phyloP scores from a whole-genome alignment of 2,113 vertebrate genomes.

The Mesitornis unicolor region DNA sequence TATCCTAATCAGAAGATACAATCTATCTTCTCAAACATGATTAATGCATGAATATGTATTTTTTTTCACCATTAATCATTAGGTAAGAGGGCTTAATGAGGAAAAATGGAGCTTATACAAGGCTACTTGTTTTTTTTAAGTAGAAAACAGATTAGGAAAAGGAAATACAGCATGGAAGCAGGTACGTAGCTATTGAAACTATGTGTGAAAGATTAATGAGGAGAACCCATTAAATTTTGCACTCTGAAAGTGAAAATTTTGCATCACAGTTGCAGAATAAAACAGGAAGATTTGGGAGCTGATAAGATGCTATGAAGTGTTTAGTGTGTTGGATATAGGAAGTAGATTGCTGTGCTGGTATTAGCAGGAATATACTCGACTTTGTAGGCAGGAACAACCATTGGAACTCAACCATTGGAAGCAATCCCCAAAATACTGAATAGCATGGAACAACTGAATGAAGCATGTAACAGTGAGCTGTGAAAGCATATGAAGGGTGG shows the following conservation, averaged over 20 bases:
- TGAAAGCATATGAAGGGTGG: neutral
- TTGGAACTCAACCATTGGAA: neutral
- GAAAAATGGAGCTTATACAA: neutral
- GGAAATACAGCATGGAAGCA: neutral
- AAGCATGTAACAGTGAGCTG: neutral
- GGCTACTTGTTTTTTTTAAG: neutral
- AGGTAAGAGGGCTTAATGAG: neutral
- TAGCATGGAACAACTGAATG: neutral
- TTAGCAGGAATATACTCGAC: neutral
- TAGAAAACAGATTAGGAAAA: neutral
- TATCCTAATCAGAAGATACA: neutral
- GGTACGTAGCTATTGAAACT: neutral
- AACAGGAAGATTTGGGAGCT: neutral
- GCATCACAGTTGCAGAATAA: neutral
- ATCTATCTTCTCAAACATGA: neutral
- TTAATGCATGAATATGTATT: neutral
- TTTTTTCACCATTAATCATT: neutral
- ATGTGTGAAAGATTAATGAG: neutral
- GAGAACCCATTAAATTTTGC: neutral
- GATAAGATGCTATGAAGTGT: neutral
- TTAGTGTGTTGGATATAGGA: neutral
- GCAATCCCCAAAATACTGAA: neutral
- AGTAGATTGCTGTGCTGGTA: neutral
- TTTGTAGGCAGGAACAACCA: neutral
- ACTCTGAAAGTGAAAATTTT: neutral